Conservation (phyloP, 2,797 vertebrate genomes). For the Pteropus rufus region DNA sequence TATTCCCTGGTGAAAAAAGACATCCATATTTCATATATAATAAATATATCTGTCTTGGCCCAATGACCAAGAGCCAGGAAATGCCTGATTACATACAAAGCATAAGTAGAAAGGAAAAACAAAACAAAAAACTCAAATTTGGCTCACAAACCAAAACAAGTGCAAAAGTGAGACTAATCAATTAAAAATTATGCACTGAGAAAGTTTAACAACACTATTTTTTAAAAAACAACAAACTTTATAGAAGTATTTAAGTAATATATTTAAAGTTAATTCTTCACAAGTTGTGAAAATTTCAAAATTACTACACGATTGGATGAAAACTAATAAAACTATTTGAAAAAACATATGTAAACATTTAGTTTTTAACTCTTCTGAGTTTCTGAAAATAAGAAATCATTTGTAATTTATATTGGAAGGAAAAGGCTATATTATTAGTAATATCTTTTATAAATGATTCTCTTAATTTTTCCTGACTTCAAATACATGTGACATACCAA, state of each 20-base stretch:
- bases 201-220: constrained; percentile 18
- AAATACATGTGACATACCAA: background rate
- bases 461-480: background rate
- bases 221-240: constrained; percentile 18
- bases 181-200: constrained; percentile 50
- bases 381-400: constrained; percentile 30
- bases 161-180: background rate
- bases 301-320: background rate
- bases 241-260: background rate
- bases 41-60: background rate
- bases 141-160: constrained; percentile 22
- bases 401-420: background rate
- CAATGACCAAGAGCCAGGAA: background rate
- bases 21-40: background rate
- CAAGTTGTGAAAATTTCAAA: constrained; percentile 28
- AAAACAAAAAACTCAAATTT: background rate
- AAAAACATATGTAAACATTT: background rate
- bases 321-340: constrained; percentile 16
- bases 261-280: background rate
- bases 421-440: background rate
- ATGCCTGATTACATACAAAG: background rate
- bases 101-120: background rate
- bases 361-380: background rate
- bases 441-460: background rate
- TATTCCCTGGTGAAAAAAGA: background rate